phyloP scores from a whole-genome alignment of 2,797 vertebrate species.

The Nyctalus aviator region DNA sequence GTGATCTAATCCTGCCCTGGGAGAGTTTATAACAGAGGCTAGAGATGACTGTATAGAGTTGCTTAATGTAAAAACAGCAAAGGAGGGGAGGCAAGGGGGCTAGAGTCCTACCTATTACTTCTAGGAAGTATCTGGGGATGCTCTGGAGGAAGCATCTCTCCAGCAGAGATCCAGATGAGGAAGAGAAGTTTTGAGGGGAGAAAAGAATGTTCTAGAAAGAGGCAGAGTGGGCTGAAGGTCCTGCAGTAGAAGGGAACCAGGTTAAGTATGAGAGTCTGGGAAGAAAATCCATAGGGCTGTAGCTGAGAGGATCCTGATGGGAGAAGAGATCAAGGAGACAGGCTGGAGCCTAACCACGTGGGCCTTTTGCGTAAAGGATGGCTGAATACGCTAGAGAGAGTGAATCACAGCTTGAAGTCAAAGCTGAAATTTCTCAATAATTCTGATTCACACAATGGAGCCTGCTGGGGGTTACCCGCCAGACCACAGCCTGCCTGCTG shows the following conservation, averaged over 20 bases:
- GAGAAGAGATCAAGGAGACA: background rate
- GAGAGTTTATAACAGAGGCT: background rate
- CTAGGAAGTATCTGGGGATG: background rate
- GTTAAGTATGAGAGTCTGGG: background rate
- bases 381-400: background rate
- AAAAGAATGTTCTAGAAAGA: constrained; percentile 55
- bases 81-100: no score
- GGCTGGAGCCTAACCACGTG: background rate
- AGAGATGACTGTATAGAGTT: background rate
- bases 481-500: background rate
- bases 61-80: background rate
- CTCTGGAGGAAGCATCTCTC: background rate
- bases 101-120: background rate
- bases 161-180: background rate
- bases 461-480: background rate
- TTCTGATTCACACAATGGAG: constrained; percentile 46
- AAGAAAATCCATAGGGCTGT: background rate
- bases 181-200: background rate
- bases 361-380: background rate
- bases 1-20: background rate
- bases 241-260: background rate
- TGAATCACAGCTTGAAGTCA: constrained; percentile 60
- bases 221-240: background rate
- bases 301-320: background rate
- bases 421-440: constrained; percentile 39